A percentile compares a stretch with the other conserved stretches of the same genome.
Evolutionary conservation across 2,797 vertebrate genomes (phyloP).

Genomic region (Trachurus trachurus): DNA sequence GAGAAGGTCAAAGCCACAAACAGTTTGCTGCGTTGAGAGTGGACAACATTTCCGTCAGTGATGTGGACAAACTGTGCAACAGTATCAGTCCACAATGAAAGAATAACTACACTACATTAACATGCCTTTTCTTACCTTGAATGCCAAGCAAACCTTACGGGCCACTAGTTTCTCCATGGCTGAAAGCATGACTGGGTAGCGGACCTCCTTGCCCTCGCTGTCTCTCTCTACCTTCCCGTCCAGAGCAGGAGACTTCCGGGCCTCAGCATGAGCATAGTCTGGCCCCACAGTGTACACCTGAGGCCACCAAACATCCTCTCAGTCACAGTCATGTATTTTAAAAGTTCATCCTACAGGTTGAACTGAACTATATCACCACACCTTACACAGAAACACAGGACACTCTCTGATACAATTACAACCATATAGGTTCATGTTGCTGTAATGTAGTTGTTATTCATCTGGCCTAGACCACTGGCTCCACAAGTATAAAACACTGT

Average conservation of each 20-base stretch:
- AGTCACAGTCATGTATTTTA: neutral
- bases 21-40: slow-evolving; percentile 91
- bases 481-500: neutral
- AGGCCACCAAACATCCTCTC: neutral
- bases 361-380: neutral
- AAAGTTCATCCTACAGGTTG: neutral
- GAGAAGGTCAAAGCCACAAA: slow-evolving; percentile 98
- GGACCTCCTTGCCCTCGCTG: slow-evolving; percentile 98
- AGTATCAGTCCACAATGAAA: neutral
- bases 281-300: slow-evolving; percentile 99
- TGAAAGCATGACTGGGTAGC: slow-evolving; percentile 98
- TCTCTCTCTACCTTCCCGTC: slow-evolving; percentile 98
- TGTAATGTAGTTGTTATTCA: neutral
- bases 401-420: neutral
- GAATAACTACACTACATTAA: neutral
- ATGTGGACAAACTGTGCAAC: neutral
- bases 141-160: slow-evolving; percentile 97
- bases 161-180: slow-evolving; percentile 99
- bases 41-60: neutral
- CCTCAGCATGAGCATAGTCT: slow-evolving; percentile 98
- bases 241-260: slow-evolving; percentile 96
- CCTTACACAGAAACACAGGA: neutral
- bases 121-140: slow-evolving; percentile 88
- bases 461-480: neutral
- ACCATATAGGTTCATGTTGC: neutral